Base-by-base conservation (phyloP, 2,888 invertebrate species). In the Sycophila texana region DNA sequence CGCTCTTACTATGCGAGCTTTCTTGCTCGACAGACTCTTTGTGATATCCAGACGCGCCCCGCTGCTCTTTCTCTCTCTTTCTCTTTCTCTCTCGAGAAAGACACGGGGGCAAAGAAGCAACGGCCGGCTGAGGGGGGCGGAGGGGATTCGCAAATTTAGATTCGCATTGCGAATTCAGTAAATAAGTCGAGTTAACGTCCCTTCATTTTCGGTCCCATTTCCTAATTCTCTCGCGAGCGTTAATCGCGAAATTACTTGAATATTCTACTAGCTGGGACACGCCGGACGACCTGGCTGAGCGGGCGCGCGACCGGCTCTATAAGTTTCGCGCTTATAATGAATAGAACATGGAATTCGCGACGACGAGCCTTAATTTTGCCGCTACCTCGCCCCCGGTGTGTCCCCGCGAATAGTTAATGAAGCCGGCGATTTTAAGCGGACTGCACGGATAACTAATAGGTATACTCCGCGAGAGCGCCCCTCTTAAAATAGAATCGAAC, bases 291-390 rank as follows among this genome's bases (percentile, higher is more conserved):
- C 18, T 22, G n/a, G 49, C 67, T 16, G n/a, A 2, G 51, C 53
- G n/a, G n/a, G 51, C 60, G 20, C 39, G 26, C 75, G 55, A 30
- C 70, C 65, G 4, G 55, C 65, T 77, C 67, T 68, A 78, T 73
- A 78, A 78, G 67, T 68, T 78, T 55, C 67, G 73, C 78, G 73
- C 78, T 78, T 74, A 68, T 78, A 78, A 78, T 78, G 63, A 78
- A 74, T 78, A 78, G 78, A 74, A 74, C 78, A 78, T 74, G 68
- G 53, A 63, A 78, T 78, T 78, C 78, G 18, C 16, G 39, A 20
- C 60, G 67, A 47, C 30, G 57, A 70, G 39, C 76, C 70, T 76
- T 68, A 68, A 49, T 73, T 77, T 65, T 58, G 49, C 55, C 4
- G 66, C 67, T 47, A 13, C 26, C 26, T 22, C 30, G 16, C 61